phyloP scores from a whole-genome alignment of 2,113 vertebrate species.

The Ploceus nigricollis region DNA sequence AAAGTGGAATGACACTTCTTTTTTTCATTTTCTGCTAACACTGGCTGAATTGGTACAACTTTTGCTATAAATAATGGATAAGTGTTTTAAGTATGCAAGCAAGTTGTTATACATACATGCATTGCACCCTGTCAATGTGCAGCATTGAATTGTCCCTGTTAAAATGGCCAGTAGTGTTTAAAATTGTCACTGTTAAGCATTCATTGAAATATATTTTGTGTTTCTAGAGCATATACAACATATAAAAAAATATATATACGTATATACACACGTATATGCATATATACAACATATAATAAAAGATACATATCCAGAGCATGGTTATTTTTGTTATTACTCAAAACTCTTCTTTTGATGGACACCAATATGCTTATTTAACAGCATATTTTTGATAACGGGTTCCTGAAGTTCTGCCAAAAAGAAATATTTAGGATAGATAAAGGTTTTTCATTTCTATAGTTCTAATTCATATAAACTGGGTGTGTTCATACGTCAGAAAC shows the following conservation, averaged over 20 bases:
- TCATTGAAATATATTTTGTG: not conserved
- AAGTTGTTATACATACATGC: not conserved
- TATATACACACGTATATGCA: not conserved
- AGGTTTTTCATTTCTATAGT: not conserved
- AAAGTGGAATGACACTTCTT: not conserved
- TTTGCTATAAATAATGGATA: conserved; percentile 27
- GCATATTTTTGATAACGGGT: not conserved
- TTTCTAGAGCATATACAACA: not conserved
- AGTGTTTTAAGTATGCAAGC: not conserved
- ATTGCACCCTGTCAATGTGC: not conserved
- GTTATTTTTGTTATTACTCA: not conserved
- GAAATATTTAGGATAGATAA: not conserved
- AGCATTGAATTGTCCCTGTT: not conserved
- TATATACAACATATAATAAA: not conserved
- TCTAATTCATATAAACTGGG: not conserved
- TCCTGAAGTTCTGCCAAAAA: not conserved
- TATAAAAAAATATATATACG: not conserved
- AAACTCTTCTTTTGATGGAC: not conserved
- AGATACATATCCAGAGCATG: not conserved
- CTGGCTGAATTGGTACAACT: not conserved
- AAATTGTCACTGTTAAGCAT: not conserved
- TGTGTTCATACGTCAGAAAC: not conserved
- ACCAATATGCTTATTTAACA: not conserved
- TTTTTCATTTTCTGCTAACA: conserved; percentile 6
- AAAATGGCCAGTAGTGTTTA: not conserved